These are phyloP conservation scores for Cyprinodon brontotheroides DNA, from an alignment of 2,113 vertebrate species.

Conservation along the genomic window DNA sequence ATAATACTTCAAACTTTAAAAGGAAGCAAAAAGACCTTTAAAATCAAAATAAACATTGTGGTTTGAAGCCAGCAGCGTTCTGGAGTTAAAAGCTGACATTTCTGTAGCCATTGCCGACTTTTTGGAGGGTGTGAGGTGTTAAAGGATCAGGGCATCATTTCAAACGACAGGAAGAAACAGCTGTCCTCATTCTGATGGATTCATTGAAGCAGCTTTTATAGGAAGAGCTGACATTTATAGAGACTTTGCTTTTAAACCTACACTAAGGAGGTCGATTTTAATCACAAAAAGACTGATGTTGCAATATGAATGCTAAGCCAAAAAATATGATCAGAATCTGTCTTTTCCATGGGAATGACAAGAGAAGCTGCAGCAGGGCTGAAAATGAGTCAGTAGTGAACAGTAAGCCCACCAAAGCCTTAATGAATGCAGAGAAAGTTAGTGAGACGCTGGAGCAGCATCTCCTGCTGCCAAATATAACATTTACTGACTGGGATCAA, in stretches of 20 bases:
- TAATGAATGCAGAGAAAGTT: background rate
- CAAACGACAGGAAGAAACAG: background rate
- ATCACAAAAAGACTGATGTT: background rate
- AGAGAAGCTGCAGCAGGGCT: background rate
- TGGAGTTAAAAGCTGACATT: constrained; percentile 58
- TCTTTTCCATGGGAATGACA: background rate
- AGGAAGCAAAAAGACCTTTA: constrained; percentile 8
- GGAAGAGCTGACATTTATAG: background rate
- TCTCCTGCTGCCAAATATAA: constrained; percentile 41
- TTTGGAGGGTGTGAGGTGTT: constrained; percentile 17
- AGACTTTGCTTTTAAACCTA: background rate
- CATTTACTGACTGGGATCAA: constrained; percentile 10
- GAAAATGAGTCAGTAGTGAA: background rate
- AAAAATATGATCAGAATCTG: background rate
- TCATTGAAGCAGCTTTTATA: background rate
- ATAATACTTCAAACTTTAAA: background rate
- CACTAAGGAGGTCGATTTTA: background rate
- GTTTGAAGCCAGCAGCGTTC: constrained; percentile 5
- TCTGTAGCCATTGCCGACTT: constrained; percentile 29
- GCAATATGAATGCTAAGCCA: background rate
- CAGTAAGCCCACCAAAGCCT: background rate
- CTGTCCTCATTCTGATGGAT: background rate
- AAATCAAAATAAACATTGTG: constrained; percentile 24
- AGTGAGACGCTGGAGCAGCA: background rate
- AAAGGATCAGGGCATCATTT: constrained; percentile 33